Conservation (phyloP, 2,888 invertebrate species). For the Diloba caeruleocephala region DNA sequence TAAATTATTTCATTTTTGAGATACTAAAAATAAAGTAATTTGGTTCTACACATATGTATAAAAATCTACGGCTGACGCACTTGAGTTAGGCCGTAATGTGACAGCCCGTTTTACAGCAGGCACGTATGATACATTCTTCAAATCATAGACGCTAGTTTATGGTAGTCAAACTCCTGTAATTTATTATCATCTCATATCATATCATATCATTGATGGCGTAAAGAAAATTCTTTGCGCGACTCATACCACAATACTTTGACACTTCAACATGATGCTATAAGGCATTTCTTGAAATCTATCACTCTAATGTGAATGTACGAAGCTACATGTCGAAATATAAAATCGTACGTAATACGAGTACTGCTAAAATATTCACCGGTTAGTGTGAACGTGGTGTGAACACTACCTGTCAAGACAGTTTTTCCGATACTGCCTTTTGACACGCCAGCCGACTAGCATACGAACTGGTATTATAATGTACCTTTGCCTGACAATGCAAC, state of each 20-base stretch:
- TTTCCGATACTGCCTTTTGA: slow-evolving; percentile 36
- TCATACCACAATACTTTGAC: not conserved
- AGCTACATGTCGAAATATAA: slow-evolving; percentile 26
- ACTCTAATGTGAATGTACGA: slow-evolving; percentile 13
- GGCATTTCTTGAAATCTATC: not conserved
- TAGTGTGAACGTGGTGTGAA: slow-evolving; percentile 54
- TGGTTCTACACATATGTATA: too few species aligned
- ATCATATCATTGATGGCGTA: too few species aligned
- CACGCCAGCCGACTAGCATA: slow-evolving; percentile 32
- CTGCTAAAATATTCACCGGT: slow-evolving; percentile 48
- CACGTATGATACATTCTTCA: too few species aligned
- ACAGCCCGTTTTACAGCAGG: too few species aligned
- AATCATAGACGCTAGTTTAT: too few species aligned
- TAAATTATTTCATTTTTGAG: too few species aligned
- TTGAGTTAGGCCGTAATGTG: too few species aligned
- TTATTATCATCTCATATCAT: too few species aligned
- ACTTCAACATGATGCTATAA: not conserved
- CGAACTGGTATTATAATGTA: slow-evolving; percentile 7
- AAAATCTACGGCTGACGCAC: too few species aligned
- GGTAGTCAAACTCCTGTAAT: too few species aligned
- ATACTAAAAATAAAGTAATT: too few species aligned
- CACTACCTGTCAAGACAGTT: slow-evolving; percentile 33
- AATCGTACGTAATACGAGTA: slow-evolving; percentile 30
- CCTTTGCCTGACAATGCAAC: not conserved
- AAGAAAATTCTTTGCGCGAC: not conserved